These are phyloP conservation scores for Lacerta viridis DNA, from an alignment of 2,797 vertebrate genomes.

Conservation along the genomic window DNA sequence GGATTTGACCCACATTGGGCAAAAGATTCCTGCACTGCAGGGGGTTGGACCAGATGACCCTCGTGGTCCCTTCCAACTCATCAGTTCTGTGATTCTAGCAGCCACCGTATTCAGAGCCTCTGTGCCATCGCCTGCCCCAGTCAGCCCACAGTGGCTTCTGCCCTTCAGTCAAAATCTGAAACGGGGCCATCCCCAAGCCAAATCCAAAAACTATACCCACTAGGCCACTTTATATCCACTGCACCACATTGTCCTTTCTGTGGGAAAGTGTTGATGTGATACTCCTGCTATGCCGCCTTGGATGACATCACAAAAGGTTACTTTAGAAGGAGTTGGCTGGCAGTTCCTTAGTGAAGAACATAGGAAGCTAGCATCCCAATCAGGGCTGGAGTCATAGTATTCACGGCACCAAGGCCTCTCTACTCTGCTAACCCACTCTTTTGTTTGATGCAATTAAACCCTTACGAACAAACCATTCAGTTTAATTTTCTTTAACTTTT, in stretches of 20 bases:
- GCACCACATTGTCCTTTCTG: neutral
- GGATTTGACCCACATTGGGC: too few relatives aligned
- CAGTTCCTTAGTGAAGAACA: neutral
- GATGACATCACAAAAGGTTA: conserved; percentile 28
- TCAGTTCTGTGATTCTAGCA: too few relatives aligned
- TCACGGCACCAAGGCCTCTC: neutral
- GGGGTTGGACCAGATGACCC: too few relatives aligned
- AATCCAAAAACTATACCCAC: neutral
- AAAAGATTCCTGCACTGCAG: too few relatives aligned
- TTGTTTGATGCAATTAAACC: conserved; percentile 65
- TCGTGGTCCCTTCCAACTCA: too few relatives aligned
- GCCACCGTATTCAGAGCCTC: too few relatives aligned
- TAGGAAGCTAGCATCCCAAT: neutral
- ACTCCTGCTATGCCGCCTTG: neutral
- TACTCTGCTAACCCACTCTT: conserved; percentile 53
- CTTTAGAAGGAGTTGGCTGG: conserved; percentile 13
- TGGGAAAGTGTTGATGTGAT: conserved; percentile 19
- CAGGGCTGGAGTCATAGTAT: neutral
- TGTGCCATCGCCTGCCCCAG: too few relatives aligned
- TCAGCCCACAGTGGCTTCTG: too few relatives aligned
- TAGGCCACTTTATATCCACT: neutral
- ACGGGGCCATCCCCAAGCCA: too few relatives aligned
- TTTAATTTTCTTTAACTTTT: conserved; percentile 71
- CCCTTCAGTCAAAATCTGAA: neutral
- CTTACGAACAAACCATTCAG: conserved; percentile 70